Evolutionary conservation across 2,888 invertebrate genomes (phyloP).

Genomic region (Nemurella pictetii): DNA sequence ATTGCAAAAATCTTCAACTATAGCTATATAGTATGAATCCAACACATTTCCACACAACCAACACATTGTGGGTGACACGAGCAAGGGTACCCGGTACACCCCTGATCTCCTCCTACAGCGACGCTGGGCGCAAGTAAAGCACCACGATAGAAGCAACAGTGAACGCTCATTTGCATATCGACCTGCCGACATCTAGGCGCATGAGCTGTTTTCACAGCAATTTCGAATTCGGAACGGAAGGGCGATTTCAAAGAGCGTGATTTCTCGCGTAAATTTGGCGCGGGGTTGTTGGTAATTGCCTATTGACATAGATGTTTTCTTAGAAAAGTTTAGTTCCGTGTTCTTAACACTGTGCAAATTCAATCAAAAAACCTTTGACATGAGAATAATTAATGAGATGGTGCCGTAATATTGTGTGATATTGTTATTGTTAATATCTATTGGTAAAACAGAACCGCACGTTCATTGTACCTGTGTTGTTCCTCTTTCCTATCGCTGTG

Average conservation of each 20-base stretch:
- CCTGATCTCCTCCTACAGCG: background rate
- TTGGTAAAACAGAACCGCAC: too few species aligned
- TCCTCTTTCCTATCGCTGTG: too few species aligned
- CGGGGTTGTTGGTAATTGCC: background rate
- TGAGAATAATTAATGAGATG: too few species aligned
- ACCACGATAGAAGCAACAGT: too few species aligned
- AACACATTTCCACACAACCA: too few species aligned
- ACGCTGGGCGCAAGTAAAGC: background rate
- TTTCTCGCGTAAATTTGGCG: background rate
- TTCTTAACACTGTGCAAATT: too few species aligned
- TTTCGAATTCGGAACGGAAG: background rate
- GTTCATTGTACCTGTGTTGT: too few species aligned
- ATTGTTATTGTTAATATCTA: too few species aligned
- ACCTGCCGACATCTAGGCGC: background rate
- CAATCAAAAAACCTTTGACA: too few species aligned
- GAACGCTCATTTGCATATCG: background rate
- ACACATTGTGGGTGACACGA: background rate
- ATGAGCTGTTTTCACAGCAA: background rate
- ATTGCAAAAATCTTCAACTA: too few species aligned
- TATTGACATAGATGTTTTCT: background rate
- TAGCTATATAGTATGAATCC: too few species aligned
- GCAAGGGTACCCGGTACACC: background rate
- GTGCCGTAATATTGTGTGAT: too few species aligned
- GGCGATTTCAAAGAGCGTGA: background rate
- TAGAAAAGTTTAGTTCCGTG: background rate